A percentile compares a stretch with the other conserved stretches of the same genome.
Conservation (phyloP, 1,140 invertebrate genomes). For the Caenorhabditis brenneri region DNA sequence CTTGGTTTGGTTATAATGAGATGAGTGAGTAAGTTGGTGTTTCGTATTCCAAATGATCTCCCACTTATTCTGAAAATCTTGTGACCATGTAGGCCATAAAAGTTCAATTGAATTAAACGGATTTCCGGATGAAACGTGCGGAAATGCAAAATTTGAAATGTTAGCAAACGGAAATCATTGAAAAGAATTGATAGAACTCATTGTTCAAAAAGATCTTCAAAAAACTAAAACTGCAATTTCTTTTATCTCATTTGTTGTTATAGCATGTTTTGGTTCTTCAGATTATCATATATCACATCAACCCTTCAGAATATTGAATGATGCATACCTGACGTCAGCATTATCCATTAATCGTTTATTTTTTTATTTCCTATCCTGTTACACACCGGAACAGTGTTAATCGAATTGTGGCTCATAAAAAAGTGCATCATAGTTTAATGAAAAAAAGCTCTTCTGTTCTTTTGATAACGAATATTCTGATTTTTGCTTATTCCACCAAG, state of each 20-base stretch:
- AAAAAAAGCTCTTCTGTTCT: not conserved
- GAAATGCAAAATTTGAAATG: not conserved
- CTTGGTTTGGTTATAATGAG: not conserved
- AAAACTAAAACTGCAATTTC: not conserved
- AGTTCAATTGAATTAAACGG: not conserved
- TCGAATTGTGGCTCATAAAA: not conserved
- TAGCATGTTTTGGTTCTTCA: not conserved
- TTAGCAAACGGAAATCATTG: no score
- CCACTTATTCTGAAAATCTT: not conserved
- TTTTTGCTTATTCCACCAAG: not conserved
- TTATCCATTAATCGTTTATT: slow-evolving; percentile 25
- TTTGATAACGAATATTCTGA: not conserved
- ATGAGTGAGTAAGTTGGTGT: not conserved
- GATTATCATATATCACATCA: not conserved
- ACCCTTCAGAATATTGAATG: not conserved
- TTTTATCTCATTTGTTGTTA: not conserved
- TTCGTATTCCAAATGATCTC: not conserved
- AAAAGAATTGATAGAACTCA: not conserved
- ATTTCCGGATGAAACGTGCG: not conserved
- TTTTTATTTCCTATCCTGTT: not conserved
- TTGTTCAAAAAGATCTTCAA: not conserved
- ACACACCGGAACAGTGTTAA: not conserved
- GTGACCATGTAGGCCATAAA: not conserved
- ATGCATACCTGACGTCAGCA: not conserved
- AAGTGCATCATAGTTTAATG: not conserved